Evolutionary conservation across 2,888 invertebrate species (phyloP), one percentile per base, ranked within the genome.

Genomic region (Caenorhabditis imperialis): DNA sequence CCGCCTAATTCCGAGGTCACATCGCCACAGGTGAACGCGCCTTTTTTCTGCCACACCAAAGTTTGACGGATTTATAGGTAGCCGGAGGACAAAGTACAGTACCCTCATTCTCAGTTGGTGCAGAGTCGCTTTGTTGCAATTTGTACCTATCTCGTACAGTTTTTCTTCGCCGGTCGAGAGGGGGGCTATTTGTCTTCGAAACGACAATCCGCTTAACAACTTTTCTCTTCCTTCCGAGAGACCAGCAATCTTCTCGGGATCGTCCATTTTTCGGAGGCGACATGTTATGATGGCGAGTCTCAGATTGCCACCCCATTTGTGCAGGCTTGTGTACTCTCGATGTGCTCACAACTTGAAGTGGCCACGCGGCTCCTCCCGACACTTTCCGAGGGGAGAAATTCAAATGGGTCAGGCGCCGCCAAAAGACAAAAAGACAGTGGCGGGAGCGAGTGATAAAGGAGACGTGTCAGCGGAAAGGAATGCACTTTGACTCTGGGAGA

Each of bases 331-430:
- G 65, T 65, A 47, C 50, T 40, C 55, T 65, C 48, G 47, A 55
- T 50, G 65, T 65, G 50, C 65, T 65, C 60, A 40, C 55, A 65
- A 55, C 33, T 65, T 65, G 50, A 65, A 65, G 65, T 65, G 65
- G 55, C 50, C 65, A 55, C 55, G 65, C 55, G 35, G 33, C n/a
- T n/a, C n/a, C n/a, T n/a, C n/a, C 48, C 57, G 44, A 55, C 55
- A 65, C 54, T 57, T 65, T 65, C 57, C 65, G 55, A 65, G 65
- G 30, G 50, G 65, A n/a, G n/a, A n/a, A n/a, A 65, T 55, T 55
- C 22, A 37, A 57, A 65, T 65, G 55, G 55, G 55, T 55, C 63
- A 65, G 55, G 65, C 55, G 55, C 55, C 35, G 10, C 25, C 37
- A 20, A 30, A 25, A 18, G 16, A n/a, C 6, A 14, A 20, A 22